Conservation (phyloP, 2,797 vertebrate genomes). For the Triplophysa yarkandensis region DNA sequence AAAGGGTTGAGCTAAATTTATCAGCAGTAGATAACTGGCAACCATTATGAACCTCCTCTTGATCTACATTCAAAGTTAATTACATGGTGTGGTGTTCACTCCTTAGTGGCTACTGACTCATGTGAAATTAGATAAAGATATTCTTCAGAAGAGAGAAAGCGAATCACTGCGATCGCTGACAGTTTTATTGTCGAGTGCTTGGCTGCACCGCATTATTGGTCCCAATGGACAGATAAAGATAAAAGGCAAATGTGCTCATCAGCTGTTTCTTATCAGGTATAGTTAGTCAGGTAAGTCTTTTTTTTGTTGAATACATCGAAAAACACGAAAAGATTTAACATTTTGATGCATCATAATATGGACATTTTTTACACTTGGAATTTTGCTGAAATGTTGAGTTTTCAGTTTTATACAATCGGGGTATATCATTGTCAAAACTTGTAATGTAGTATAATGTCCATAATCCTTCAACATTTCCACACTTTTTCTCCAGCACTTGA, state of each 20-base stretch:
- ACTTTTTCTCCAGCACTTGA: neutral
- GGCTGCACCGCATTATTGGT: conserved; percentile 48
- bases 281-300: neutral
- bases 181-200: conserved; percentile 53
- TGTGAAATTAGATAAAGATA: conserved; percentile 59
- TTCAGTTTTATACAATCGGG: neutral
- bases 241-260: conserved; percentile 28
- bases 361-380: neutral
- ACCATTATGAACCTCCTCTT: conserved; percentile 41
- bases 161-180: conserved; percentile 57
- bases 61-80: conserved; percentile 56
- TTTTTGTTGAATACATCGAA: neutral
- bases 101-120: conserved; percentile 52
- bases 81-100: conserved; percentile 49
- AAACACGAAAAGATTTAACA: neutral
- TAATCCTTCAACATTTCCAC: too few relatives aligned
- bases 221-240: conserved; percentile 42
- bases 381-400: neutral
- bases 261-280: conserved; percentile 21
- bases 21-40: conserved; percentile 49
- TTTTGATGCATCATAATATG: too few relatives aligned
- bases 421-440: neutral
- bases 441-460: neutral
- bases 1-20: conserved; percentile 40
- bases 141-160: conserved; percentile 54